Base-by-base conservation (phyloP, 2,113 vertebrate genomes). In the Rhinopomastus cyanomelas region DNA sequence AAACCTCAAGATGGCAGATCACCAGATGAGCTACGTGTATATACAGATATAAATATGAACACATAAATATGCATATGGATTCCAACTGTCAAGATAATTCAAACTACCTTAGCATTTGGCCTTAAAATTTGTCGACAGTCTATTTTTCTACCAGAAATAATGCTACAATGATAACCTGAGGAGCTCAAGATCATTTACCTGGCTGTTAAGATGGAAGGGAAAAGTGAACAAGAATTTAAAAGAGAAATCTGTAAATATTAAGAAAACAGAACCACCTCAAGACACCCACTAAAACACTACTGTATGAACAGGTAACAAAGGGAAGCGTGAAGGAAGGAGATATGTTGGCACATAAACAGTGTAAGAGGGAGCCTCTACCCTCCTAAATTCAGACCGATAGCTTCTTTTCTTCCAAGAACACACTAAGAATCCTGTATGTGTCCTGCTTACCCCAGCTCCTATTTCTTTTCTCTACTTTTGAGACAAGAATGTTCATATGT, bases 1-100 rank as follows among this genome's bases (percentile, higher is more conserved):
- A 68, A 85, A 52, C 29, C 60, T 88, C 69, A 81, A 61, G 53
- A 90, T 85, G 57, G 61, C 64, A 89, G 89, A 92, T 85, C 44
- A 37, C 72, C 85, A 77, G 75, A 80, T 73, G 76, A 62, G 26
- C 34, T 93, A 12, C 30, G 39, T 48, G 32, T 69, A 59, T 78
- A 53, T 72, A 62, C 29, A 49, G 61, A 66, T 39, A 78, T 55
- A 90, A 66, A 36, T 51, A 48, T 49, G 16, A 12, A 56, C 81
- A 42, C 56, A 52, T 68, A 75, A 85, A 87, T 85, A 84, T 39
- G 44, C n/a, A 57, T 68, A 56, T 82, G 80, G 72, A 81, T 89
- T 44, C 79, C 57, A 85, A 44, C 39, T 85, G 60, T 74, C 74
- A 64, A 88, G 51, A 62, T 89, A 85, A 91, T 87, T 87, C 11